Evolutionary conservation across 1,140 invertebrate species (phyloP), one percentile per base, ranked within the genome.

Genomic region (Cyphomyrmex costatus): DNA sequence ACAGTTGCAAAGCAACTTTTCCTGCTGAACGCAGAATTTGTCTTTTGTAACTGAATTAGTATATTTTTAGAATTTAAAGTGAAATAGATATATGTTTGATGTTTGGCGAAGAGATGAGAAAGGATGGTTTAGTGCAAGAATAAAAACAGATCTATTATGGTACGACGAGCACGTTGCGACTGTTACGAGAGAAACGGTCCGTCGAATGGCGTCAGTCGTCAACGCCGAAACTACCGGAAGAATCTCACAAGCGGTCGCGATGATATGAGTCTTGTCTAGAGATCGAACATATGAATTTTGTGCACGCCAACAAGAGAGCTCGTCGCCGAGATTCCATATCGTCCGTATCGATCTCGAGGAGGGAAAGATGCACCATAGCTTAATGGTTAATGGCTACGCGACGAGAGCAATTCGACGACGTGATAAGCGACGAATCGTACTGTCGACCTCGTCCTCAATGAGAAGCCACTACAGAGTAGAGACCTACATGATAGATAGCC

Each of bases 381-480:
- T n/a, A n/a, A n/a, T n/a, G 42, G 3, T 42, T 42, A 7, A 42
- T 10, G 2, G 60, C 36, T 27, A 65, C 76, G 61, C 56, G 46
- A 66, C n/a, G 61, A 79, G 21, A 79, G 36, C 30, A 65, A 65
- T 65, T 65, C 42, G 19, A 0, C 51, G 16, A 46, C 10, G 74
- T 63, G 24, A 63, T 16, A n/a, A 8, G 3, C 24, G 19, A 6
- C 58, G 7, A 77, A 21, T n/a, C 19, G 58, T 27, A 16, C 16
- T 46, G 21, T 12, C 24, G 0, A 21, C 70, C 71, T 84, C 30
- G 71, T 84, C 19, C 71, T 12, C n/a, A n/a, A 77, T 53, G n/a
- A 46, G 10, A 63, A 24, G 0, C 46, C 16, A 61, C 21, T 33
- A 51, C 21, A 42, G 16, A 36, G n/a, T n/a, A n/a, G 49, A 58